A percentile compares a stretch with the other conserved stretches of the same genome.
Evolutionary conservation across 2,113 vertebrate species (phyloP).

Genomic region (Seriola dumerili): DNA sequence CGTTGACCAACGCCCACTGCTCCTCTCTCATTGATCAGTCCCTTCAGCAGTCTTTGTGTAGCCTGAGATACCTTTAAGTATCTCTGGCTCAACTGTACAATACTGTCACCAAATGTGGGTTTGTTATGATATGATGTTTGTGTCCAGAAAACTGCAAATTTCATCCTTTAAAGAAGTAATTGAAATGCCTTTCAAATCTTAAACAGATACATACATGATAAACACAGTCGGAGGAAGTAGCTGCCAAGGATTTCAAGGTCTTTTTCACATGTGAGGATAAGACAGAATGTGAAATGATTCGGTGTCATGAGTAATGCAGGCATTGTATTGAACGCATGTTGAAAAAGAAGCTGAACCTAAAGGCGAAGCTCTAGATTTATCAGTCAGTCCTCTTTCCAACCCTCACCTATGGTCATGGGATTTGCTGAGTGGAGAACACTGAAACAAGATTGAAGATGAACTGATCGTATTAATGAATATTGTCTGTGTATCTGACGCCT

Average conservation of each 20-base stretch:
- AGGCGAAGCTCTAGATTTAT: no score
- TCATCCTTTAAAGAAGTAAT: not conserved
- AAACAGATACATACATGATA: no score
- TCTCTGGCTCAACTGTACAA: not conserved
- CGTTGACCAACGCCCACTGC: slow-evolving; percentile 36
- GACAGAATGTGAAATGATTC: not conserved
- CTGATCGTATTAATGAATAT: no score
- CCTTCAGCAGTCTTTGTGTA: not conserved
- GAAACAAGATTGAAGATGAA: no score
- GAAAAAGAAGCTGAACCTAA: not conserved
- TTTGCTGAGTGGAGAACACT: no score
- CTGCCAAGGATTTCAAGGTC: not conserved
- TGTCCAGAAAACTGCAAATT: not conserved
- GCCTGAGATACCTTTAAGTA: not conserved
- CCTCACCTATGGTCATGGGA: not conserved
- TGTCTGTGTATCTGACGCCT: no score
- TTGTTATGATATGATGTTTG: not conserved
- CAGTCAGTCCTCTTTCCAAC: not conserved
- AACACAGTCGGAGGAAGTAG: not conserved
- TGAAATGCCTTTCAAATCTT: not conserved
- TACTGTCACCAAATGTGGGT: not conserved
- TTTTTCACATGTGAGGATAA: not conserved
- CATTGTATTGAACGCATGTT: not conserved
- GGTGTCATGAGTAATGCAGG: not conserved
- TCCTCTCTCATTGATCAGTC: not conserved